These are phyloP conservation scores for Melolontha melolontha DNA, from an alignment of 2,888 invertebrate genomes.

Conservation along the genomic window DNA sequence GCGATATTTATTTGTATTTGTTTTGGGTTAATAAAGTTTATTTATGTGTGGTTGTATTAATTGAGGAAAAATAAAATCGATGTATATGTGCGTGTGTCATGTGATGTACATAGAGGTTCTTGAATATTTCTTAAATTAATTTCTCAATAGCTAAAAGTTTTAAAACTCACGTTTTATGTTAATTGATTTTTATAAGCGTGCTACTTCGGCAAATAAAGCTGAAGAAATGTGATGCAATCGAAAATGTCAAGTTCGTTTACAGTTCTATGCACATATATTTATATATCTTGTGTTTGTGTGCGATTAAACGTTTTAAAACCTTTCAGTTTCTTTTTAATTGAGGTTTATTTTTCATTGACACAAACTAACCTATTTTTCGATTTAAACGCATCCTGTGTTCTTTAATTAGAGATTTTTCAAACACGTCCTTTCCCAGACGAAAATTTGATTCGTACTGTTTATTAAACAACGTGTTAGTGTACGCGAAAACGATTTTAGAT, in stretches of 20 bases:
- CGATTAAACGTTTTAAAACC: slow-evolving; percentile 16
- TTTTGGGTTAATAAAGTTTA: slow-evolving; percentile 12
- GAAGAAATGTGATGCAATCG: slow-evolving; percentile 29
- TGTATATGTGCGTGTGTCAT: not conserved
- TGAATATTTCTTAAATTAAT: slow-evolving; percentile 20
- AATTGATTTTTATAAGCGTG: slow-evolving; percentile 31
- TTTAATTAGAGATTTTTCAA: slow-evolving; percentile 3
- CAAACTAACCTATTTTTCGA: slow-evolving; percentile 26
- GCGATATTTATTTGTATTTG: not conserved
- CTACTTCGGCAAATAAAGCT: slow-evolving; percentile 24
- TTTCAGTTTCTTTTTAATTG: slow-evolving; percentile 27
- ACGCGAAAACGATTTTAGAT: no score
- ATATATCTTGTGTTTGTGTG: not conserved
- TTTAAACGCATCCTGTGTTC: not conserved
- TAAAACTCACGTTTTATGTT: slow-evolving; percentile 29
- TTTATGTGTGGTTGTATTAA: slow-evolving; percentile 1
- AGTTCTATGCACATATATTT: slow-evolving; percentile 12
- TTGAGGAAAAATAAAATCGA: not conserved
- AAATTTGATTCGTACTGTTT: not conserved
- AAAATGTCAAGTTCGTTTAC: slow-evolving; percentile 37
- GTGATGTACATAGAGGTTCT: not conserved
- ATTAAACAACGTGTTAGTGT: not conserved
- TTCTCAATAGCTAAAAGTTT: slow-evolving; percentile 5
- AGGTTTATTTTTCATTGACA: slow-evolving; percentile 31
- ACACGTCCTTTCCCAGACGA: not conserved